Evolutionary conservation across 2,888 invertebrate genomes (phyloP), one percentile per base, ranked within the genome.

Genomic region (Cryptocephalus primarius): DNA sequence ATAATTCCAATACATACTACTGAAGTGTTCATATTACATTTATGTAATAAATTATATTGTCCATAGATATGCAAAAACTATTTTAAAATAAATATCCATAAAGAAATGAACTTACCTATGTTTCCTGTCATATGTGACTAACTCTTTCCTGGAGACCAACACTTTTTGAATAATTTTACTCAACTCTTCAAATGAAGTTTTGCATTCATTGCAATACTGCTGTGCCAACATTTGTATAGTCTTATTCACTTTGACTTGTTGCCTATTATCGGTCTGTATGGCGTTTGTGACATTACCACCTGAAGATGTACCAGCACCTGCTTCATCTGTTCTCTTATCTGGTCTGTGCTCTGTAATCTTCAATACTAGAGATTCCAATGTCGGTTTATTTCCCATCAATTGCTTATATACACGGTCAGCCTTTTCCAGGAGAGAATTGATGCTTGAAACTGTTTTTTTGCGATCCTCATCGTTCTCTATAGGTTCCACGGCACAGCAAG

Each of bases 391-490:
- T 4, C 85, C 82, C 55, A 91, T 85, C 8, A 97, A 73, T 65
- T 92, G 91, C 46, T 91, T 83, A 68, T 96, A 95, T 11, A 93
- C 88, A 14, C 90, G 76, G 69, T 97, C 97, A 0, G 96, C 96
- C 63, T 94, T 93, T 61, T 96, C 95, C 44, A 97, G 70, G 50
- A 94, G 73, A 1, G 85, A 80, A 60, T 95, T 93, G 56, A 97
- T 95, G 36, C 86, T 86, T 34, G 86, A 83, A 22, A 95, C 88
- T 50, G 94, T 92, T 73, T 95, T 95, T 66, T 92, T 91, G 3
- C 96, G 78, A 68, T 96, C 97, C 58, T 96, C 95, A 61, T 96
- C 96, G 58, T 85, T 93, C 69, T 96, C 94, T 14, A 97, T 95
- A 9, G 93, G 92, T 72, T 97, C 96, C 1, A 97, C 94, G 13